These are phyloP conservation scores for Ischnura elegans DNA, from an alignment of 2,888 invertebrate species.

Conservation along the genomic window DNA sequence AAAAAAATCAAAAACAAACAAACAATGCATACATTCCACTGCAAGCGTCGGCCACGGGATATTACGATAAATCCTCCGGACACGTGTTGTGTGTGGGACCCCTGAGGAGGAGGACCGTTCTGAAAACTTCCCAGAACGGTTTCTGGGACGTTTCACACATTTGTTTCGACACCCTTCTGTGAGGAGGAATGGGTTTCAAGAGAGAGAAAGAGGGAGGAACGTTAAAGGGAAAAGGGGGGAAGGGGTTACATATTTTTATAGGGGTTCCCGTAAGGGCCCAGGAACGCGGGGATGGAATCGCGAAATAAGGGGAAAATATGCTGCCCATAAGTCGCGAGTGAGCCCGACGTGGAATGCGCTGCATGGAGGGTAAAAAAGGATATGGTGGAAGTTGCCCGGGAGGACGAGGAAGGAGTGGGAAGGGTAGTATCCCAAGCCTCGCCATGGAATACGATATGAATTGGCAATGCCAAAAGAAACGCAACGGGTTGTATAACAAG, in stretches of 20 bases:
- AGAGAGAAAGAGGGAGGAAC: too few species aligned
- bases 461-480: too few species aligned
- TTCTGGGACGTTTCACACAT: slow-evolving; percentile 11
- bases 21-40: slow-evolving; percentile 1
- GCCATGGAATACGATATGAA: too few species aligned
- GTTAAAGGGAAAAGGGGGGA: neutral
- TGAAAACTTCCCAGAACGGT: neutral
- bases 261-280: neutral
- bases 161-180: slow-evolving; percentile 19
- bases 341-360: slow-evolving; percentile 1
- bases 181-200: neutral
- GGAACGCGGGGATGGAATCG: slow-evolving; percentile 16
- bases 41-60: neutral
- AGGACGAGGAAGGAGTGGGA: neutral
- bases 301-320: slow-evolving; percentile 25
- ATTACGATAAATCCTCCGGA: neutral
- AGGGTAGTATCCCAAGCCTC: neutral
- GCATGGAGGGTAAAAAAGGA: neutral
- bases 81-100: slow-evolving; percentile 17
- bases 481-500: too few species aligned
- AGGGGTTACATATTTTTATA: neutral
- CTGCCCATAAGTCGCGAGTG: slow-evolving; percentile 26
- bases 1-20: too few species aligned
- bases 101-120: neutral
- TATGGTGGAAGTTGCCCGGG: neutral